Base-by-base conservation (phyloP, 2,797 vertebrate genomes). In the Columba guinea region DNA sequence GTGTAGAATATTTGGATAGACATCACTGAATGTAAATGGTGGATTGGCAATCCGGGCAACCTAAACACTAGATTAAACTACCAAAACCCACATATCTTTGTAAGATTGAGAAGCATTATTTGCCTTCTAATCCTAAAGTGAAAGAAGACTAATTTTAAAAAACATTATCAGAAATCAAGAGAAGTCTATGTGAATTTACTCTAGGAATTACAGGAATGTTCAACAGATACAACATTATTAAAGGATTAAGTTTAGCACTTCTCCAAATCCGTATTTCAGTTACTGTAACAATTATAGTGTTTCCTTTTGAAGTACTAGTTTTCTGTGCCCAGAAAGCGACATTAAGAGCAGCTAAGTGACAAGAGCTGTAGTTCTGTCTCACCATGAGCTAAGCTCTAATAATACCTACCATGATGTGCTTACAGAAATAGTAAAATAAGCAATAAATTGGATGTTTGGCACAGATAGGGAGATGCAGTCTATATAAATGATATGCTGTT, bases 231-330 rank as follows among this genome's bases (percentile, higher is more conserved):
- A 58, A 15, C 35, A 21, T 27, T 32, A 23, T 32, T 32, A 44
- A 59, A 35, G 69, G 17, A 63, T 16, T 46, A 48, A 51, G 65
- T 9, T 64, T 58, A 69, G 68, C n/a, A 5, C 39, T 78, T 53
- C 53, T 35, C 58, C 69, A 82, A 58, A 78, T 58, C 44, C 22
- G 4, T 26, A 37, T 35, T 49, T 77, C 69, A 26, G 75, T 76
- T 65, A 44, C 28, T 32, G 76, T 76, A 70, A 70, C 16, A 53
- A 68, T 59, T 59, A 58, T 22, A 79, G 32, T 35, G 49, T 71
- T 80, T 90, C 62, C 73, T 82, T 93, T 94, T 59, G 46, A 93
- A 95, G 94, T 44, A 80, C 68, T 30, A 22, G 10, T 87, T 85
- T 93, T 74, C 79, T 48, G 24, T 15, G 39, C 32, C 63, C 58